Conservation (phyloP, 2,113 vertebrate genomes). For the Larimichthys crocea region DNA sequence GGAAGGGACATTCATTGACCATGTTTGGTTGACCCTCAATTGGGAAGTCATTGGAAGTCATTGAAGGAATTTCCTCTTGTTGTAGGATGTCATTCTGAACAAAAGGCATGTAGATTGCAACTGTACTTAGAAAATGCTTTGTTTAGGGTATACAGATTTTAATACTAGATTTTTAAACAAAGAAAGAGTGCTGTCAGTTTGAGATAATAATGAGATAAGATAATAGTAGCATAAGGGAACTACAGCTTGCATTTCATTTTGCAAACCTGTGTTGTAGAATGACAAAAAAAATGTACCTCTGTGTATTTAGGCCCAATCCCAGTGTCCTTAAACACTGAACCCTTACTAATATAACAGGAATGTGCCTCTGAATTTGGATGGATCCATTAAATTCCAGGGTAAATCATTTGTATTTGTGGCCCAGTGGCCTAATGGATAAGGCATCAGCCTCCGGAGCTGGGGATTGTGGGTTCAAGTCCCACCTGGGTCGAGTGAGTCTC, state of each 20-base stretch:
- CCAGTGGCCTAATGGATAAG: conserved; percentile 99
- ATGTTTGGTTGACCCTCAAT: conserved; percentile 30
- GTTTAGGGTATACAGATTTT: too few species aligned
- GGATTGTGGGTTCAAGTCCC: conserved; percentile 45
- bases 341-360: too few species aligned
- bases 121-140: neutral
- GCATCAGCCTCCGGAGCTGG: conserved; percentile 97
- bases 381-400: too few species aligned
- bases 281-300: neutral
- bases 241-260: neutral
- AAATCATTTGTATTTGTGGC: conserved; percentile 22
- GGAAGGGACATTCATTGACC: conserved; percentile 65
- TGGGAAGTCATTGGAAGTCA: conserved; percentile 32
- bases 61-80: conserved; percentile 25
- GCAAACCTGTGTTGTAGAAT: neutral
- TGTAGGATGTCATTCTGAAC: neutral
- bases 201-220: neutral
- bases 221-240: neutral
- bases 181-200: neutral
- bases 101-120: neutral
- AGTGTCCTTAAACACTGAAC: too few species aligned
- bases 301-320: neutral
- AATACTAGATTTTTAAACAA: neutral
- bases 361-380: neutral
- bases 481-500: neutral